Conservation (phyloP, 2,113 vertebrate genomes). For the Tenebrosternarchus preto region DNA sequence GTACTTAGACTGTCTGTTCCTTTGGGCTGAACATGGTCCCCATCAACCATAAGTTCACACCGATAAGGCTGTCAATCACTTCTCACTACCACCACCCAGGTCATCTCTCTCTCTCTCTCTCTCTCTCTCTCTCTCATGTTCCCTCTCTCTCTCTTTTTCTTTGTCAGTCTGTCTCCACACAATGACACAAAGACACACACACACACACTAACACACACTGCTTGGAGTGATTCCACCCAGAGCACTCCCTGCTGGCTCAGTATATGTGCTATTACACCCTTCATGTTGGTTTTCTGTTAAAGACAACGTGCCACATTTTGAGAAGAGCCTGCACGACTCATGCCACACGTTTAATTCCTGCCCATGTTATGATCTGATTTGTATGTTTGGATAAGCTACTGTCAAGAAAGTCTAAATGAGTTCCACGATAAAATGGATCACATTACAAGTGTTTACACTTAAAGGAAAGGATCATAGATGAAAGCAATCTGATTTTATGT, state of each 20-base stretch:
- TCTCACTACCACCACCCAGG: slow-evolving; percentile 42
- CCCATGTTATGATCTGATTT: slow-evolving; percentile 29
- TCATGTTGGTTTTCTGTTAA: background rate
- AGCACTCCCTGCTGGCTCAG: slow-evolving; percentile 36
- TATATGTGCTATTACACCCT: slow-evolving; percentile 14
- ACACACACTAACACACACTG: background rate
- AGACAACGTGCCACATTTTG: background rate
- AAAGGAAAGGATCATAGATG: background rate
- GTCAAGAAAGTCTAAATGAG: background rate
- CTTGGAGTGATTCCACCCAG: slow-evolving; percentile 15
- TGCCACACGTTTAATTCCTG: background rate
- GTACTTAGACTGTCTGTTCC: slow-evolving; percentile 12
- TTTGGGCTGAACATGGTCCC: background rate
- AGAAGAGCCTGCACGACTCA: background rate
- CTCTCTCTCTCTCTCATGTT: slow-evolving; percentile 20
- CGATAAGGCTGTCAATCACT: slow-evolving; percentile 16
- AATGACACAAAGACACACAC: background rate
- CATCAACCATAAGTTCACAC: slow-evolving; percentile 3
- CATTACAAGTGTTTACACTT: slow-evolving; percentile 6
- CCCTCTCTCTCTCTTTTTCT: background rate
- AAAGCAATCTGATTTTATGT: background rate
- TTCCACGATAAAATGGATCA: background rate
- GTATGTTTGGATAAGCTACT: slow-evolving; percentile 13
- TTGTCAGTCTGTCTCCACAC: too few relatives aligned
- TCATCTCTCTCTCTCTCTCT: slow-evolving; percentile 19